Base-by-base conservation (phyloP, 2,888 invertebrate genomes). In the Nasonia oneida region DNA sequence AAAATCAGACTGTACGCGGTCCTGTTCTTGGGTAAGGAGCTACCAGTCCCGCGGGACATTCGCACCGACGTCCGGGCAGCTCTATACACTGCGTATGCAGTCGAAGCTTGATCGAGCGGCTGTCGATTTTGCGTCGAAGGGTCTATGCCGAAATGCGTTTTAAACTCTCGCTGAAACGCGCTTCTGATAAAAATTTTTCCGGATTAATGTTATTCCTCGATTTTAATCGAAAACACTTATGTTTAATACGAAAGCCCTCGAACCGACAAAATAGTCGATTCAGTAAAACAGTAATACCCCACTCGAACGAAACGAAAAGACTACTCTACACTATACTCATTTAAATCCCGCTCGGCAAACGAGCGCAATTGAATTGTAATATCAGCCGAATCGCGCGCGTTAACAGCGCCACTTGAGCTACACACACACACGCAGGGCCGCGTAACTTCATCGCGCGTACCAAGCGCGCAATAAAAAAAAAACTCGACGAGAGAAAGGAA, bases 1-100 rank as follows among this genome's bases (percentile, higher is more conserved):
- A 89, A 92, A 93, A 93, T 93, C 93, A 91, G 91, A 88, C 92
- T 90, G 89, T 90, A 91, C 90, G 91, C 89, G 92, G 91, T 91
- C 89, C 90, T 91, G 92, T 90, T 91, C 90, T 90, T 88, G 91
- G 89, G 90, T 91, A 90, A 90, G 90, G 89, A 90, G 89, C 88
- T 92, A 93, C 93, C 91, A 88, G 89, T 90, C 93, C 92, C 90
- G 39, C 29, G 91, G 91, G 93, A 88, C 57, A 33, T 33, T 33
- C 70, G n/a, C 18, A 39, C 37, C 67, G 70, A 79, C 29, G 15
- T 33, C 73, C n/a, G 29, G 53, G 10, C 50, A 37, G n/a, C 33
- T 37, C 18, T 8, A 8, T 47, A 47, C 29, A 29, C 29, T 29
- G 29, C 23, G 3, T 61, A n/a, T 61, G 57, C 57, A 61, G 57